Percentiles rank a stretch among this genome's conserved stretches.
Evolutionary conservation across 2,113 vertebrate genomes (phyloP).

Genomic region (Phoenicopterus ruber): DNA sequence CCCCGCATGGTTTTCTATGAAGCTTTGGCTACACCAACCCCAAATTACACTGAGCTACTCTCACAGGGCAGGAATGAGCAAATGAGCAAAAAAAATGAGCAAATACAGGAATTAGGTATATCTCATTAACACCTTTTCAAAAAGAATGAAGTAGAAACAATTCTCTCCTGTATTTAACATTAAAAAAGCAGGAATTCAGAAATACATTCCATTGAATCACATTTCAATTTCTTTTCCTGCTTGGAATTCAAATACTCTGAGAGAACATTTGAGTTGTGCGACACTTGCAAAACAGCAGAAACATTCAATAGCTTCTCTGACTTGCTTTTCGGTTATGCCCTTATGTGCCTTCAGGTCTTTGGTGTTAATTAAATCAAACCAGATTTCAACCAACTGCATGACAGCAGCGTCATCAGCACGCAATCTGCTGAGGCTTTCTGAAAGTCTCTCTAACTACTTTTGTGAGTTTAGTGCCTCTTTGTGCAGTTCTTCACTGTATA

Average conservation of each 20-base stretch:
- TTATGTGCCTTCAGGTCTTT: background rate
- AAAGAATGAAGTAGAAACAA: background rate
- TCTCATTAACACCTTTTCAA: background rate
- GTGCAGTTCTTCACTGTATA: background rate
- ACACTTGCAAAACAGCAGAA: background rate
- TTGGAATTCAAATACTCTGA: background rate
- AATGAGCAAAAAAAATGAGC: background rate
- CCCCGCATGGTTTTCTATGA: background rate
- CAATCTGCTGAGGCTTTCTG: background rate
- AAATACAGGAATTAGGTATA: background rate
- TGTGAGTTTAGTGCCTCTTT: background rate
- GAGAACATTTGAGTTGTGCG: background rate
- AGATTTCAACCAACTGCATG: background rate
- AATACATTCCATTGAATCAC: background rate
- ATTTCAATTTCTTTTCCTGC: background rate
- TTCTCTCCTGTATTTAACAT: background rate
- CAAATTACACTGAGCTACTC: background rate
- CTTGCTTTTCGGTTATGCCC: background rate
- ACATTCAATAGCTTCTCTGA: background rate
- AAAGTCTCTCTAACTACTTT: background rate
- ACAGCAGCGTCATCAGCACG: background rate
- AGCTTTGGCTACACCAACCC: background rate
- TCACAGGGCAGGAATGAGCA: background rate
- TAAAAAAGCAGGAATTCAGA: background rate
- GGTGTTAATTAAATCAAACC: constrained; percentile 6